Evolutionary conservation across 2,888 invertebrate genomes (phyloP).

Genomic region (Drosophila bunnanda): DNA sequence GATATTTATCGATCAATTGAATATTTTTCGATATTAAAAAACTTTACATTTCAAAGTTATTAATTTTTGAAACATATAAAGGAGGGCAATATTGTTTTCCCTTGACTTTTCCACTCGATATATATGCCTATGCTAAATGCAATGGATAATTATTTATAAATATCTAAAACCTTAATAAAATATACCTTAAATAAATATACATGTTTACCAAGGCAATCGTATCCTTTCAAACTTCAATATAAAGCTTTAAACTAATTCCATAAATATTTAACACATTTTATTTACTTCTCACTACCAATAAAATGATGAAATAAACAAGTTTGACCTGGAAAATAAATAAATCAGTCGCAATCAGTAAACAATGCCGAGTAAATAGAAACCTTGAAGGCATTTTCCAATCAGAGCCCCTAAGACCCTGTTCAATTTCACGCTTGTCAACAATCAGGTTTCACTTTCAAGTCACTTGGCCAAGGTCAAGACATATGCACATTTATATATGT

Average conservation of each 20-base stretch:
- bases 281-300: background rate
- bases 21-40: background rate
- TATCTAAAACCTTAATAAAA: too few species aligned
- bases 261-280: background rate
- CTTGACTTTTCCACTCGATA: background rate
- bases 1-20: background rate
- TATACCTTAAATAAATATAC: too few species aligned
- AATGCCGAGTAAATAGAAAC: background rate
- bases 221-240: background rate
- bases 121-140: background rate
- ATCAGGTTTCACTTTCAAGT: conserved; percentile 19
- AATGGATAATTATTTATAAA: background rate
- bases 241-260: too few species aligned
- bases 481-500: background rate
- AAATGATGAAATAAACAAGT: background rate
- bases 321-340: conserved; percentile 2
- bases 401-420: background rate
- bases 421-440: conserved; percentile 19
- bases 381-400: conserved; percentile 16
- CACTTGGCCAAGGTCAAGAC: conserved; percentile 34
- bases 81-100: background rate
- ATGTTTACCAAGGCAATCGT: too few species aligned
- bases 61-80: background rate
- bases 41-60: background rate
- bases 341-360: background rate